These are phyloP conservation scores for Hylaeus volcanicus DNA, from an alignment of 1,140 invertebrate species.

Conservation along the genomic window DNA sequence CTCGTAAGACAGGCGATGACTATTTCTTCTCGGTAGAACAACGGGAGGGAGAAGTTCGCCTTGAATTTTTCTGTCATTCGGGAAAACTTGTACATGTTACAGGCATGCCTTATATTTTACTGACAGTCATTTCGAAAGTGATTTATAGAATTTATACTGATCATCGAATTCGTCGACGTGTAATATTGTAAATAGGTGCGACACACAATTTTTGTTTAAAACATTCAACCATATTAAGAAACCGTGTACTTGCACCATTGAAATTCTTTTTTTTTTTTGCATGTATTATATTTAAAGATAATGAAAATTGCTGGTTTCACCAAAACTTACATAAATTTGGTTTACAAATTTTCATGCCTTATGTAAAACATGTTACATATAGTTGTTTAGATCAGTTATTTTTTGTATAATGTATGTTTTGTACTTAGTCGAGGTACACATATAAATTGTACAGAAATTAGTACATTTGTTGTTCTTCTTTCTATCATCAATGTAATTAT, in stretches of 20 bases:
- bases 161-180: not conserved
- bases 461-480: not conserved
- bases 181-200: not conserved
- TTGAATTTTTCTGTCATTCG: constrained; percentile 24
- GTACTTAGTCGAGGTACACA: not conserved
- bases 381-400: not conserved
- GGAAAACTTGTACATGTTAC: not conserved
- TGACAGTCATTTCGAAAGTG: not conserved
- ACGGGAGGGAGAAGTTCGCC: constrained; percentile 35
- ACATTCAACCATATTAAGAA: not conserved
- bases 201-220: not conserved
- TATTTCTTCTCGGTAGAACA: constrained; percentile 22
- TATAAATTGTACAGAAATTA: not conserved
- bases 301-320: not conserved
- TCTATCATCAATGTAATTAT: not conserved
- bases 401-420: not conserved
- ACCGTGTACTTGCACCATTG: not conserved
- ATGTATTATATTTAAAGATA: not conserved
- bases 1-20: constrained; percentile 55
- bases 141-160: not conserved
- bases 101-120: not conserved
- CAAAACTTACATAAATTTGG: not conserved
- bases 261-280: not conserved
- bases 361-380: not conserved
- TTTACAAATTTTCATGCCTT: not conserved